Evolutionary conservation across 2,888 invertebrate species (phyloP).

Genomic region (Dicranocentrus wangi): DNA sequence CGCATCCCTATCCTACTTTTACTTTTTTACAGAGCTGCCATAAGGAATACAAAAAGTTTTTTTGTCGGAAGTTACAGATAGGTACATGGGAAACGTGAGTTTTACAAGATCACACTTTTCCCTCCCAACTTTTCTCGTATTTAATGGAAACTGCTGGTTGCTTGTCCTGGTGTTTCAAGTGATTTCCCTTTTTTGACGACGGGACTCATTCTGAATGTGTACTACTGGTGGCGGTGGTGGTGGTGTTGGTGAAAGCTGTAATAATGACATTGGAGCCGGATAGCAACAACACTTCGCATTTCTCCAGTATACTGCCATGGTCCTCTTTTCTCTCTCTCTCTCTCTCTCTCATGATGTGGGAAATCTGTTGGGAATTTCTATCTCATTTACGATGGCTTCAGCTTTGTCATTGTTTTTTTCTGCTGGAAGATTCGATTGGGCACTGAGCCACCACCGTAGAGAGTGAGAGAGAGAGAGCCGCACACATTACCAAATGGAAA

Average conservation of each 20-base stretch:
- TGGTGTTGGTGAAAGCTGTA: slow-evolving; percentile 5
- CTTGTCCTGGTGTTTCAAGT: slow-evolving; percentile 12
- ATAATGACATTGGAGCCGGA: slow-evolving; percentile 22
- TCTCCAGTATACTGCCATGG: too few species aligned
- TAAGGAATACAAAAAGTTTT: too few species aligned
- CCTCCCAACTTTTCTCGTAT: not conserved
- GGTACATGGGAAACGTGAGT: slow-evolving; percentile 19
- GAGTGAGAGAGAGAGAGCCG: not conserved
- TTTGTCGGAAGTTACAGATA: not conserved
- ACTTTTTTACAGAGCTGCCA: not conserved
- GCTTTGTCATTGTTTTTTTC: slow-evolving; percentile 19
- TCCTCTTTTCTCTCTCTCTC: too few species aligned
- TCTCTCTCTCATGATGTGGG: slow-evolving; percentile 18
- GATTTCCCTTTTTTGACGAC: slow-evolving; percentile 20
- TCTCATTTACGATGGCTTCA: slow-evolving; percentile 44
- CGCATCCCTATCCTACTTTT: too few species aligned
- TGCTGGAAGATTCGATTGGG: not conserved
- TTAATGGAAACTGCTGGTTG: slow-evolving; percentile 27
- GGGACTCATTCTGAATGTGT: not conserved
- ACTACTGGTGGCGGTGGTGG: not conserved
- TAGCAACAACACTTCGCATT: slow-evolving; percentile 7
- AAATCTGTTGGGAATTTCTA: slow-evolving; percentile 48
- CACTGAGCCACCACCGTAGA: slow-evolving; percentile 25
- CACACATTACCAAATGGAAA: not conserved
- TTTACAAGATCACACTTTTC: slow-evolving; percentile 41